Conservation (phyloP, 1,140 invertebrate genomes). For the Trypoxylus dichotomus region DNA sequence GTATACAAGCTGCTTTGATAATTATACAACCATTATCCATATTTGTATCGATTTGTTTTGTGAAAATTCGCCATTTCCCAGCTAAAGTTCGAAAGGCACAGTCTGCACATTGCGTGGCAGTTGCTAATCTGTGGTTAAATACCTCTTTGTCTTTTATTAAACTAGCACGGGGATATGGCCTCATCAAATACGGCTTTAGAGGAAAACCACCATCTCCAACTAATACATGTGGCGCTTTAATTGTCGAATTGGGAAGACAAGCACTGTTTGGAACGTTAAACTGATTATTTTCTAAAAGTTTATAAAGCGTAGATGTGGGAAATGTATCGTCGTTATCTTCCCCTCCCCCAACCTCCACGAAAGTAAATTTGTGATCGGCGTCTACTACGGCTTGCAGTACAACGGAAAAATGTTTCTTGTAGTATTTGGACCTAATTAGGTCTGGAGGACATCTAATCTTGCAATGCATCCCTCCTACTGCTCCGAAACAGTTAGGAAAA, state of each 20-base stretch:
- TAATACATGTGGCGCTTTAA: not conserved
- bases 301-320: not conserved
- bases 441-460: constrained; percentile 24
- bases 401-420: constrained; percentile 5
- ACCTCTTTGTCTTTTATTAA: not conserved
- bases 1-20: not conserved
- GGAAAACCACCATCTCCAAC: not conserved
- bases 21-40: not conserved
- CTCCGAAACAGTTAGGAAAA: constrained; percentile 30
- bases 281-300: not conserved
- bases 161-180: not conserved
- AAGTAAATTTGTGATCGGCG: not conserved
- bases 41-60: not conserved
- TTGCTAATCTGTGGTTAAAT: not conserved
- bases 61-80: not conserved
- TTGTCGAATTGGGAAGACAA: not conserved
- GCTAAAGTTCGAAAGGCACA: not conserved
- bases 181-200: not conserved
- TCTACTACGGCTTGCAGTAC: constrained; percentile 9
- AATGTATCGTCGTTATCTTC: not conserved
- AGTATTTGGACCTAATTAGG: constrained; percentile 3
- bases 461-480: constrained; percentile 28
- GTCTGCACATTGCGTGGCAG: not conserved
- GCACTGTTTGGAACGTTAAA: not conserved
- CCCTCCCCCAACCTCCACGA: constrained; percentile 6